phyloP scores from a whole-genome alignment of 2,888 invertebrate genomes.

The Antheraea assamensis region DNA sequence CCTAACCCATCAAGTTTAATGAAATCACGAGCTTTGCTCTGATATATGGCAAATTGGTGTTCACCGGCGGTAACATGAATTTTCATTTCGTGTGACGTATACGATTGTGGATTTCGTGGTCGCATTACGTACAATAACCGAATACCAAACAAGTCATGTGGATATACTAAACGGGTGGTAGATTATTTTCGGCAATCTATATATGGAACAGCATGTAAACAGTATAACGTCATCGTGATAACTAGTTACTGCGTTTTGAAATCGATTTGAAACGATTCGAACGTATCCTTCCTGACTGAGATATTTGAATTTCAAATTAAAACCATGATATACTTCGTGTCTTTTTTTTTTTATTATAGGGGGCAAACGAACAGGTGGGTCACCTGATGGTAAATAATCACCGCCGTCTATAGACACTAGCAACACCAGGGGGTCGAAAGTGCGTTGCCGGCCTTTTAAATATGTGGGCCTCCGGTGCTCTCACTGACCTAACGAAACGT shows the following conservation, averaged over 20 bases:
- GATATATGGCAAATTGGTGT: slow-evolving; percentile 31
- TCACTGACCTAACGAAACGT: too few relatives aligned
- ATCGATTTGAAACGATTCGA: background rate
- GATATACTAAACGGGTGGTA: background rate
- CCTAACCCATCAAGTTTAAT: slow-evolving; percentile 28
- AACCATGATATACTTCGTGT: background rate
- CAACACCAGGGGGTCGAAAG: too few relatives aligned
- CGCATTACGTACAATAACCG: slow-evolving; percentile 22
- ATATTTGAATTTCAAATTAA: background rate
- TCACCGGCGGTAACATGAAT: slow-evolving; percentile 27
- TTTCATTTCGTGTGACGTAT: slow-evolving; percentile 28
- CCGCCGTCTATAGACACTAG: too few relatives aligned
- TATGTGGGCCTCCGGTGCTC: too few relatives aligned
- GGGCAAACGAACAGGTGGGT: too few relatives aligned
- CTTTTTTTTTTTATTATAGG: too few relatives aligned
- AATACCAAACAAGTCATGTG: slow-evolving; percentile 5
- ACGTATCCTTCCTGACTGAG: background rate
- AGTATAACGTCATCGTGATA: background rate
- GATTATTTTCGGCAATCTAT: background rate
- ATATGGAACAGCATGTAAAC: background rate
- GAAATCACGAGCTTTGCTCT: slow-evolving; percentile 25
- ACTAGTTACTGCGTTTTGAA: background rate
- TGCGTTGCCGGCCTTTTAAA: too few relatives aligned
- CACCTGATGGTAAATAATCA: too few relatives aligned
- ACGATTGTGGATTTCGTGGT: slow-evolving; percentile 24